Evolutionary conservation across 2,888 invertebrate species (phyloP), one percentile per base, ranked within the genome.

Genomic region (Sisyra nigra): DNA sequence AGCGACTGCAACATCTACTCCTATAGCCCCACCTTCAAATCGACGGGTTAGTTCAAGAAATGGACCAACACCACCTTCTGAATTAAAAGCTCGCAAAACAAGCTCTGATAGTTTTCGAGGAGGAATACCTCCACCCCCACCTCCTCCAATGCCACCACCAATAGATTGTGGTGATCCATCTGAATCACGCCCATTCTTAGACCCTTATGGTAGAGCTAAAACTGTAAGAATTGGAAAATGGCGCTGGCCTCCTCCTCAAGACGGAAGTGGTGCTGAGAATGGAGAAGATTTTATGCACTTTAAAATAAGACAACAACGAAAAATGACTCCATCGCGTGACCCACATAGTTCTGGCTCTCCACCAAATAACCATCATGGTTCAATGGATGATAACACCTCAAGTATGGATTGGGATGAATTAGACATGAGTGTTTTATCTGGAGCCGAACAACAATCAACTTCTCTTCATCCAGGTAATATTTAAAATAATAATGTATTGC

Each of bases 141-240:
- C 91, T 0, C 89, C 89, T 0, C 88, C 88, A 2, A 83, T 88
- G 79, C 89, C 89, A 0, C 88, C 88, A 2, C 87, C 86, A 31
- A 66, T 85, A 3, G 83, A 84, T 53, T 72, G 76, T 39, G 75
- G 78, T 44, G 88, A 87, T 56, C 86, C 85, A 0, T 81, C 81
- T 0, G 87, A 85, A 56, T 75, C 76, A 0, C 67, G 87, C 7
- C 86, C 85, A 1, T 89, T 89, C 56, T 68, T 91, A 52, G 89
- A 91, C 59, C 89, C 89, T 0, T 91, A 91, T 54, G 91, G 92
- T 1, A 67, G 93, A 18, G 93, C 93, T 0, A 91, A 93, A 57
- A 94, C 93, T 0, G 92, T 94, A 0, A 69, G 93, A 24, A 93
- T 96, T 43, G 94, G 91, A 2, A 92, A 91, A 63, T 92, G 92